Evolutionary conservation across 1,140 invertebrate species (phyloP).

Genomic region (Arion vulgaris): DNA sequence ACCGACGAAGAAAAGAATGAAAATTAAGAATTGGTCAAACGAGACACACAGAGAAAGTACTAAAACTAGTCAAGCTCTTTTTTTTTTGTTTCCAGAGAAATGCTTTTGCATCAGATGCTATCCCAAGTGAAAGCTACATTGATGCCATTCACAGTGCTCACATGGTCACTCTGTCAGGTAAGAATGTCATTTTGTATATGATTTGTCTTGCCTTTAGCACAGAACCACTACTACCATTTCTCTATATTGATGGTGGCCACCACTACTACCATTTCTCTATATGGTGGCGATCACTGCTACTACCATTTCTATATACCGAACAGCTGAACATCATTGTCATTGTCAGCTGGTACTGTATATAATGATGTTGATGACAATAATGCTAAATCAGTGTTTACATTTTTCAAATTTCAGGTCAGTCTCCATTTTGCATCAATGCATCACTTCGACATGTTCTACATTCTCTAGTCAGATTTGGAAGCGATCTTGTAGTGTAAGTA

Average conservation of each 20-base stretch:
- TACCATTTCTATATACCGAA: no score
- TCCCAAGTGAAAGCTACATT: constrained; percentile 88
- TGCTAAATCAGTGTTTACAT: no score
- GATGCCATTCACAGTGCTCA: constrained; percentile 69
- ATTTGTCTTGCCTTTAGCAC: no score
- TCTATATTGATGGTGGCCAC: no score
- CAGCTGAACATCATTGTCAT: no score
- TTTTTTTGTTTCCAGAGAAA: constrained; percentile 75
- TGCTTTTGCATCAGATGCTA: constrained; percentile 84
- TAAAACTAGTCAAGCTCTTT: neutral
- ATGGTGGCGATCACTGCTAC: no score
- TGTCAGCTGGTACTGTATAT: no score
- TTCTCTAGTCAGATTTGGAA: constrained; percentile 80
- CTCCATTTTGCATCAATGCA: constrained; percentile 78
- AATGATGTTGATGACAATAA: no score
- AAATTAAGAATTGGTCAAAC: no score
- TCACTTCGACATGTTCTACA: constrained; percentile 81
- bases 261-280: no score
- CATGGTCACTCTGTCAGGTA: constrained; percentile 69
- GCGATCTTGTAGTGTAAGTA: constrained; percentile 79
- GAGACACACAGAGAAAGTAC: neutral
- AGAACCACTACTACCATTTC: neutral
- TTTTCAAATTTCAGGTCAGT: constrained; percentile 77
- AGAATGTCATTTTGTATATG: neutral
- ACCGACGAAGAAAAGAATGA: no score